Percentiles rank a stretch among this genome's conserved stretches.
These are phyloP conservation scores for Astropecten irregularis DNA, from an alignment of 53 echinoderm and acorn worm genomes.

Conservation along the genomic window DNA sequence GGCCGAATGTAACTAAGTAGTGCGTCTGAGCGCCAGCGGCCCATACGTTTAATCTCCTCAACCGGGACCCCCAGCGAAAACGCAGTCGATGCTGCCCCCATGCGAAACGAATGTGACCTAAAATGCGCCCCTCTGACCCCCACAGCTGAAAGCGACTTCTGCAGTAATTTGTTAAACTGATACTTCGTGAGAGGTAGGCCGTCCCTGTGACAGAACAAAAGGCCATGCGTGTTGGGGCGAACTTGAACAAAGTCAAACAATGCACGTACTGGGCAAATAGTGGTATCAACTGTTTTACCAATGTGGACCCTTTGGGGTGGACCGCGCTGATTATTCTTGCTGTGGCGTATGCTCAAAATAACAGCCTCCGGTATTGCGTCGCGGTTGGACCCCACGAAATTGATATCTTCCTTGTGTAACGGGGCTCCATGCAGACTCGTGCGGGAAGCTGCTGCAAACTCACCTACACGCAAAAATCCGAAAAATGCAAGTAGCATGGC, in stretches of 20 bases:
- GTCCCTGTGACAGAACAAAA: slow-evolving; percentile 19
- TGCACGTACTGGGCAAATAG: slow-evolving; percentile 9
- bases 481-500: slow-evolving; percentile 21
- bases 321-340: too few relatives aligned
- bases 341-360: background rate
- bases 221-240: background rate
- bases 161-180: slow-evolving; percentile 19
- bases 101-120: slow-evolving; percentile 38
- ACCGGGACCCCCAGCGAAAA: background rate
- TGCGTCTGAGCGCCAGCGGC: slow-evolving; percentile 43
- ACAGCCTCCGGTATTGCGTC: background rate
- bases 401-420: background rate
- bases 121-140: background rate
- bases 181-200: slow-evolving; percentile 8
- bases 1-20: slow-evolving; percentile 33
- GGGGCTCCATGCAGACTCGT: background rate
- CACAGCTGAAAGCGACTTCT: background rate
- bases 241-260: slow-evolving; percentile 1
- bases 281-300: background rate
- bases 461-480: slow-evolving; percentile 31
- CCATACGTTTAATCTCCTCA: slow-evolving; percentile 18
- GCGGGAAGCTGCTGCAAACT: too few relatives aligned
- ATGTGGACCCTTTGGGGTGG: slow-evolving; percentile 2
- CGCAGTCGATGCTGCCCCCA: slow-evolving; percentile 42
- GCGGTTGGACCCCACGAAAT: background rate